Percentiles rank a stretch among this genome's conserved stretches.
These are phyloP conservation scores for Bagarius yarrelli DNA, from an alignment of 2,113 vertebrate genomes.

Conservation along the genomic window DNA sequence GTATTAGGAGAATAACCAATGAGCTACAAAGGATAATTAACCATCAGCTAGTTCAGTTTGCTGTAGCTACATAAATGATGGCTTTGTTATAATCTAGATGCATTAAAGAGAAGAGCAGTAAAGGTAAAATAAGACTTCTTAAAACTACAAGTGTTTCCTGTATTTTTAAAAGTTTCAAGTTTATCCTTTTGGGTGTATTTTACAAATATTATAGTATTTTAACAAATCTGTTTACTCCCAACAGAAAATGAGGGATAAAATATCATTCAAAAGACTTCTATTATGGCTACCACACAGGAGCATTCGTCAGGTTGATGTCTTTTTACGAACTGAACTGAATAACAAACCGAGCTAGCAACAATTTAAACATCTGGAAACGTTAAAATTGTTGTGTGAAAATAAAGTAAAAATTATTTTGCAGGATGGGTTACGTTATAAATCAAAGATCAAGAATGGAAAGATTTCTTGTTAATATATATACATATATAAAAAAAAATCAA, in stretches of 20 bases:
- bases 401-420: too few relatives aligned
- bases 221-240: neutral
- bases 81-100: conserved; percentile 21
- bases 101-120: neutral
- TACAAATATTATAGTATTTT: neutral
- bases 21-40: neutral
- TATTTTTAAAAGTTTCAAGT: too few relatives aligned
- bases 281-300: neutral
- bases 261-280: neutral
- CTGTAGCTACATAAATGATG: conserved; percentile 15
- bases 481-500: too few relatives aligned
- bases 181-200: neutral
- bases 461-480: too few relatives aligned
- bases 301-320: neutral
- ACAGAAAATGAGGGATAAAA: neutral
- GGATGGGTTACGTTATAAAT: too few relatives aligned
- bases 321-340: neutral
- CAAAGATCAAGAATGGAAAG: too few relatives aligned
- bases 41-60: neutral
- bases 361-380: too few relatives aligned
- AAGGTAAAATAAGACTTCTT: neutral
- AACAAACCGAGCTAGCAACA: too few relatives aligned
- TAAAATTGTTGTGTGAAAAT: too few relatives aligned
- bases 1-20: neutral
- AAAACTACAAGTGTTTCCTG: too few relatives aligned